Evolutionary conservation across 2,888 invertebrate species (phyloP).

Genomic region (Empis stercorea): DNA sequence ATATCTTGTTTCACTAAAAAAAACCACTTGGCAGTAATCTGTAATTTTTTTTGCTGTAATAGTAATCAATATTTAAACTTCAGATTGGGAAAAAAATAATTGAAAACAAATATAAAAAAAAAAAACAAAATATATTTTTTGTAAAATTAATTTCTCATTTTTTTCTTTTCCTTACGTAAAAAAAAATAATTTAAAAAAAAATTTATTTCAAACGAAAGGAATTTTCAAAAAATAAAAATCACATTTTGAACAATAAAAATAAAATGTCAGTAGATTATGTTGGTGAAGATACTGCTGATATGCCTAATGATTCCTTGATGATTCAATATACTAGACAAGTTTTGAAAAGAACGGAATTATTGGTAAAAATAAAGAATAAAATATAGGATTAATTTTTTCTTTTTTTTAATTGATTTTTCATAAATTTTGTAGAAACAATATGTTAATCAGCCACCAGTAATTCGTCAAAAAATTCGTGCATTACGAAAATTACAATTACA

Average conservation of each 20-base stretch:
- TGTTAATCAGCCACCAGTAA: not conserved
- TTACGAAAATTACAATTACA: slow-evolving; percentile 77
- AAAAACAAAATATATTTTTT: too few species aligned
- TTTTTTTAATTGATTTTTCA: not conserved
- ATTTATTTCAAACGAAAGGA: too few species aligned
- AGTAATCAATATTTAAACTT: too few species aligned
- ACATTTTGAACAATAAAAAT: not conserved
- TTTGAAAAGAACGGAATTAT: not conserved
- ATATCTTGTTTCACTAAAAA: too few species aligned
- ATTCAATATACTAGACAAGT: not conserved
- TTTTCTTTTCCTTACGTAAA: too few species aligned
- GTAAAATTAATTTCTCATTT: too few species aligned
- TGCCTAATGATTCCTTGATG: not conserved
- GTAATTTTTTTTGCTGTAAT: too few species aligned
- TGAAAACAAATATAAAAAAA: too few species aligned
- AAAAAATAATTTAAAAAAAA: too few species aligned
- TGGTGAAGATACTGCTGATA: not conserved
- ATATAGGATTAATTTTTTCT: not conserved
- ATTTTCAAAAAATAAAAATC: not conserved
- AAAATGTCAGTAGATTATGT: not conserved
- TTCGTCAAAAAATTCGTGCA: not conserved
- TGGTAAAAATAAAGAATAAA: not conserved
- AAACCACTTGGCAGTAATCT: too few species aligned
- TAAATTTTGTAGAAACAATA: not conserved
- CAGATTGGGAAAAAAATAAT: too few species aligned